Evolutionary conservation across 2,113 vertebrate species (phyloP).

Genomic region (Rostratula benghalensis): DNA sequence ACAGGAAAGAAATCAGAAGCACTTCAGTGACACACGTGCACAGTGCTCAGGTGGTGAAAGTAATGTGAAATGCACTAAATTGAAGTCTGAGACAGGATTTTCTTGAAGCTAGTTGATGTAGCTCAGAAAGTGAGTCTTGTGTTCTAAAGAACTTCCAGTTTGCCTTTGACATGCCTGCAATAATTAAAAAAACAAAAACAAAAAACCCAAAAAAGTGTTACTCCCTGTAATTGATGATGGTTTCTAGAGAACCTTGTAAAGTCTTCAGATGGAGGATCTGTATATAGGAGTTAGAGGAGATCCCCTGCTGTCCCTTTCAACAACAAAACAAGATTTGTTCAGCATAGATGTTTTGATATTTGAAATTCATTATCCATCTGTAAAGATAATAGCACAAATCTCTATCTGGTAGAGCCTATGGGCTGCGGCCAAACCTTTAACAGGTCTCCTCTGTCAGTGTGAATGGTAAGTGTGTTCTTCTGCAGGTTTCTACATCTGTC

Average conservation of each 20-base stretch:
- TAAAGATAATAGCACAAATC: not conserved
- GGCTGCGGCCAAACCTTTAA: constrained; percentile 2
- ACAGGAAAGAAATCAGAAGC: not conserved
- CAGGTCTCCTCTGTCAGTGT: not conserved
- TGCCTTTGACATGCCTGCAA: not conserved
- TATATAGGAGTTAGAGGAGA: not conserved
- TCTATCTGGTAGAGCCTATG: not conserved
- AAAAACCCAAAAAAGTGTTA: rapidly evolving
- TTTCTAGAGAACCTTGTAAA: not conserved
- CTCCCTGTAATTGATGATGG: not conserved
- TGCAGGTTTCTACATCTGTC: not conserved
- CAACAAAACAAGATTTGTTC: not conserved
- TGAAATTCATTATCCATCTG: not conserved
- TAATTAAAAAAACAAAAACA: not conserved
- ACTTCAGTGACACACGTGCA: not conserved
- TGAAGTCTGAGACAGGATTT: not conserved
- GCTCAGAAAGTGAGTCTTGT: not conserved
- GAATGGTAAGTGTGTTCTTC: constrained; percentile 14
- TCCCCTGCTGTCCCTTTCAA: not conserved
- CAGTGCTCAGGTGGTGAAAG: not conserved
- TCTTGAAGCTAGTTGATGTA: not conserved
- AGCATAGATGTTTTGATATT: not conserved
- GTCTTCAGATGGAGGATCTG: not conserved
- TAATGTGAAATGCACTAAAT: constrained; percentile 26
- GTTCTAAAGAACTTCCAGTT: not conserved